Evolutionary conservation across 2,113 vertebrate species (phyloP).

Genomic region (Verasper variegatus): DNA sequence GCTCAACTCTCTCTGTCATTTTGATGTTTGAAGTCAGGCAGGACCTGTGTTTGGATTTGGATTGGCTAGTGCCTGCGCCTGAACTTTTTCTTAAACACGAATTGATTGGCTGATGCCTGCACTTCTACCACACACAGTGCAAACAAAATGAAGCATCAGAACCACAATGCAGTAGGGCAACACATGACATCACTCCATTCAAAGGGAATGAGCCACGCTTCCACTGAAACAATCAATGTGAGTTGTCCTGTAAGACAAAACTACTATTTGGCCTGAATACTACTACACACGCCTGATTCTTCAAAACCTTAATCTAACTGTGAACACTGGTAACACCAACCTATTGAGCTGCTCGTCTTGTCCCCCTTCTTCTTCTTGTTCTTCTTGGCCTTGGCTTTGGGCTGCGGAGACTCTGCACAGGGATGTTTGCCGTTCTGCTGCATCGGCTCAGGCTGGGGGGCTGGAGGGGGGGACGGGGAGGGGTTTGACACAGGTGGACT

Average conservation of each 20-base stretch:
- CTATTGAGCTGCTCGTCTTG: conserved; percentile 90
- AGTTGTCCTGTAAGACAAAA: too few species aligned
- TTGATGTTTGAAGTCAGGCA: too few species aligned
- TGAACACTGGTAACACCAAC: conserved; percentile 73
- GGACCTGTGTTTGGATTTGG: too few species aligned
- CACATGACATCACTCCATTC: too few species aligned
- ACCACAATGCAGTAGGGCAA: too few species aligned
- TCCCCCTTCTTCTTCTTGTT: conserved; percentile 97
- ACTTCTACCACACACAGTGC: not conserved
- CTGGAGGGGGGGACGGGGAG: conserved; percentile 68
- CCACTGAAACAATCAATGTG: too few species aligned
- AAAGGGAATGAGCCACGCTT: not conserved
- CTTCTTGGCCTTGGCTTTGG: conserved; percentile 87
- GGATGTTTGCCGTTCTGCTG: conserved; percentile 83
- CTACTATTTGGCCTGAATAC: too few species aligned
- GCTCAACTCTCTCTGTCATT: too few species aligned
- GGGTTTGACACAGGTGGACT: conserved; percentile 71
- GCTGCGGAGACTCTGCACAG: conserved; percentile 86
- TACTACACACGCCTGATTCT: not conserved
- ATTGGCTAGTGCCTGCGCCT: too few species aligned
- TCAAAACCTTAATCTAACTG: not conserved
- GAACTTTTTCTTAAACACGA: too few species aligned
- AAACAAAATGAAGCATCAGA: not conserved
- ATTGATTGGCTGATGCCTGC: too few species aligned
- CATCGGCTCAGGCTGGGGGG: conserved; percentile 72